Conservation (phyloP, 2,888 invertebrate genomes). For the Aplocera efformata region DNA sequence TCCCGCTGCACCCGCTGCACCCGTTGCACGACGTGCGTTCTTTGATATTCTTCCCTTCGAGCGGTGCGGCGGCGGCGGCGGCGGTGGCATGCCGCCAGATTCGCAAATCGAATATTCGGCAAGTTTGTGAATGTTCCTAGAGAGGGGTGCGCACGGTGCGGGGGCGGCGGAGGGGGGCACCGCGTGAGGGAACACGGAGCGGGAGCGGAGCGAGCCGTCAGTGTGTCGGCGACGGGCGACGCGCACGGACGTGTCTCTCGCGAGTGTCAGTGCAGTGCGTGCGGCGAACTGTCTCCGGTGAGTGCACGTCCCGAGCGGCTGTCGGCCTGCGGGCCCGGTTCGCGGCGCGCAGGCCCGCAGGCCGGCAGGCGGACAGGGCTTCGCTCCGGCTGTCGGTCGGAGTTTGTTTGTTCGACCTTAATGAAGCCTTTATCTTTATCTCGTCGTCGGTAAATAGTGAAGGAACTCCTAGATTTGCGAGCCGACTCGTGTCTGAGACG, state of each 20-base stretch:
- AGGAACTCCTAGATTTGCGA: neutral
- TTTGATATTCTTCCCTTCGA: no score
- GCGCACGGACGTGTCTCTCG: slow-evolving; percentile 14
- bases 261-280: slow-evolving; percentile 5
- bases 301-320: slow-evolving; percentile 2
- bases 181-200: slow-evolving; percentile 4
- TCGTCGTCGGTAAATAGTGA: slow-evolving; percentile 1
- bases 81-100: slow-evolving; percentile 8
- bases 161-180: slow-evolving; percentile 1
- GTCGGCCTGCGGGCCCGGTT: no score
- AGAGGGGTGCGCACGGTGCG: slow-evolving; percentile 5
- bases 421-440: slow-evolving; percentile 2
- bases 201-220: neutral
- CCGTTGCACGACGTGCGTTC: no score
- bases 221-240: slow-evolving; percentile 1
- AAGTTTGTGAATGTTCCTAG: slow-evolving; percentile 18
- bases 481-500: no score
- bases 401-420: neutral
- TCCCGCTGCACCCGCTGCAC: no score
- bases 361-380: no score
- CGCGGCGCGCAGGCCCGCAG: no score
- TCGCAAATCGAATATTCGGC: slow-evolving; percentile 20
- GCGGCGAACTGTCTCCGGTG: slow-evolving; percentile 12
- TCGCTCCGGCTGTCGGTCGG: neutral
- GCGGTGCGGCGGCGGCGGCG: neutral